Evolutionary conservation across 2,888 invertebrate genomes (phyloP).

Genomic region (Cerceris rybyensis): DNA sequence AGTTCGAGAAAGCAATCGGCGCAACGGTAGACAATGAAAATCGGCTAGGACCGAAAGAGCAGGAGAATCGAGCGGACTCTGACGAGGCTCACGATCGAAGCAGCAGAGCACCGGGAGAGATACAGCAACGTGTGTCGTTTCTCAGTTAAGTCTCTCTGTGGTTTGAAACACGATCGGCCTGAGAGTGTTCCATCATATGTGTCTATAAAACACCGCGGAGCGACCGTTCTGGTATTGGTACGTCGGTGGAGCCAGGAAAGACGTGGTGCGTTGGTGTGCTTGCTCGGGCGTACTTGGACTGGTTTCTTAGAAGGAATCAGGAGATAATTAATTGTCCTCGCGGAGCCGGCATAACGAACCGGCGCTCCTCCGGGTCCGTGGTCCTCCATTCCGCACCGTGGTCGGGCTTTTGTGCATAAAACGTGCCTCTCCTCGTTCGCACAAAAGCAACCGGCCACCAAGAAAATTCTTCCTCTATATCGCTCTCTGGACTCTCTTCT

Average conservation of each 20-base stretch:
- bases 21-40: constrained; percentile 58
- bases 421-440: constrained; percentile 50
- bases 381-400: constrained; percentile 35
- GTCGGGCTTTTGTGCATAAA: constrained; percentile 66
- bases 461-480: constrained; percentile 46
- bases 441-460: constrained; percentile 50
- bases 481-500: constrained; percentile 17
- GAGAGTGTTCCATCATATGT: constrained; percentile 81
- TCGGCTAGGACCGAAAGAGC: constrained; percentile 34
- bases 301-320: constrained; percentile 80
- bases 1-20: neutral
- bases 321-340: constrained; percentile 80
- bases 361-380: constrained; percentile 47
- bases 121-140: constrained; percentile 71
- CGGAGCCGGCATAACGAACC: constrained; percentile 77
- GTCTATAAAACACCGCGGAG: constrained; percentile 77
- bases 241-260: constrained; percentile 45
- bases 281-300: constrained; percentile 74
- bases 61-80: constrained; percentile 34
- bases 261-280: constrained; percentile 53
- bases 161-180: constrained; percentile 82
- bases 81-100: constrained; percentile 28
- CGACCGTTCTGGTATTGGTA: constrained; percentile 44
- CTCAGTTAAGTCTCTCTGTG: constrained; percentile 79
- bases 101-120: constrained; percentile 47